phyloP scores from a whole-genome alignment of 1,140 invertebrate genomes.

The Carposina sasakii region DNA sequence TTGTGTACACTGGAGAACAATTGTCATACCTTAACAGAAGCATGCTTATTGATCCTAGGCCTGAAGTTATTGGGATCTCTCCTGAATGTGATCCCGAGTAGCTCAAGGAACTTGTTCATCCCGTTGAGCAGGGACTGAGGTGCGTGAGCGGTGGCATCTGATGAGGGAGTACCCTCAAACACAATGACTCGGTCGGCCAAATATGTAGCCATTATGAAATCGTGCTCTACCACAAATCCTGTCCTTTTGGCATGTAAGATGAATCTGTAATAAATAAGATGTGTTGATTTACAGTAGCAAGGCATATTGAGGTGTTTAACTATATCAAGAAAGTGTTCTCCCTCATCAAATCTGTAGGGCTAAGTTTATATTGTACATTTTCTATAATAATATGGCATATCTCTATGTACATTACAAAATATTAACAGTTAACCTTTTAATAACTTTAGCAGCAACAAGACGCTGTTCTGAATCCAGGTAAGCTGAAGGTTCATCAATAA shows the following conservation, averaged over 20 bases:
- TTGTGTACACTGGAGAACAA: not conserved
- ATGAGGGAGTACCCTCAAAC: constrained; percentile 95
- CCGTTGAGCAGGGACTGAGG: constrained; percentile 96
- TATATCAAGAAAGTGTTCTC: too few relatives aligned
- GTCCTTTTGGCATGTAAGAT: constrained; percentile 99
- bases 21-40: constrained; percentile 90
- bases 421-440: constrained; percentile 83
- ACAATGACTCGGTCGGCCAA: constrained; percentile 99
- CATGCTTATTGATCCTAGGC: constrained; percentile 97
- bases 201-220: constrained; percentile 99
- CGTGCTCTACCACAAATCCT: constrained; percentile 99
- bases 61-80: constrained; percentile 99
- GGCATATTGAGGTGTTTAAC: too few relatives aligned
- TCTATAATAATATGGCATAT: too few relatives aligned
- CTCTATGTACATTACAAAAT: too few relatives aligned
- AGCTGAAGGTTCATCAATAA: constrained; percentile 99
- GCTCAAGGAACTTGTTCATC: constrained; percentile 98
- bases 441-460: constrained; percentile 99
- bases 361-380: too few relatives aligned
- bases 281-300: too few relatives aligned
- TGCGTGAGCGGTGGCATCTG: constrained; percentile 89
- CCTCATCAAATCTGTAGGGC: too few relatives aligned
- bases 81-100: constrained; percentile 98
- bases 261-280: constrained; percentile 87
- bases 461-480: constrained; percentile 99